phyloP scores from a whole-genome alignment of 2,797 vertebrate species.

The Limnodromus scolopaceus region DNA sequence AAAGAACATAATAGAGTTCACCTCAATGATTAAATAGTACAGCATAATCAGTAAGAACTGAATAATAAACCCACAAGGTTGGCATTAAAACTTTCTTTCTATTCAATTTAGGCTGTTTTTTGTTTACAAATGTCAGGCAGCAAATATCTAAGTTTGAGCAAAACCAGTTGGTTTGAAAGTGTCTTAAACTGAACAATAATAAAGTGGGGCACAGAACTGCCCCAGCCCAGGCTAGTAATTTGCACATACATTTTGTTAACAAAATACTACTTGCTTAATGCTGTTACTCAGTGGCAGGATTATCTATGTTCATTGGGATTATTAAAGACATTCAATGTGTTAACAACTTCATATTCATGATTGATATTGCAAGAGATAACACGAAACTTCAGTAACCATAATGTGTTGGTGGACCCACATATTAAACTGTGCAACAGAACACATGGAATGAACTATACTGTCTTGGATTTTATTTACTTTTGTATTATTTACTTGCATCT shows the following conservation, averaged over 20 bases:
- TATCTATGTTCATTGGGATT: constrained; percentile 31
- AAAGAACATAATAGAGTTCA: background rate
- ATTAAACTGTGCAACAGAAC: constrained; percentile 33
- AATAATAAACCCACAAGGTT: constrained; percentile 75
- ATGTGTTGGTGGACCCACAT: background rate
- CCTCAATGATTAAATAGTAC: constrained; percentile 18
- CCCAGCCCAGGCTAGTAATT: constrained; percentile 61
- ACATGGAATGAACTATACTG: constrained; percentile 2
- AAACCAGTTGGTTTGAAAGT: constrained; percentile 51
- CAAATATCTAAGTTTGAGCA: constrained; percentile 73
- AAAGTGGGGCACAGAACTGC: constrained; percentile 69
- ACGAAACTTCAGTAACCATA: constrained; percentile 16
- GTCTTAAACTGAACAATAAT: constrained; percentile 60
- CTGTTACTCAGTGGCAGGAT: constrained; percentile 57
- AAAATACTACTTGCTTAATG: constrained; percentile 22
- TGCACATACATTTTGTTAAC: background rate
- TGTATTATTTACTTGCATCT: background rate
- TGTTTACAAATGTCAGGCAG: constrained; percentile 81
- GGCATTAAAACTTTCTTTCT: constrained; percentile 87
- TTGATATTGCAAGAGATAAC: constrained; percentile 5
- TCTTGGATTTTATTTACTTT: background rate
- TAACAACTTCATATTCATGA: constrained; percentile 23
- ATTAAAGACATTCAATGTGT: constrained; percentile 36
- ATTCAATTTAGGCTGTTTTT: constrained; percentile 71
- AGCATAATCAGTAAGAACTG: constrained; percentile 42